Conservation (phyloP, 2,888 invertebrate species). For the Oxyscelio sp. region DNA sequence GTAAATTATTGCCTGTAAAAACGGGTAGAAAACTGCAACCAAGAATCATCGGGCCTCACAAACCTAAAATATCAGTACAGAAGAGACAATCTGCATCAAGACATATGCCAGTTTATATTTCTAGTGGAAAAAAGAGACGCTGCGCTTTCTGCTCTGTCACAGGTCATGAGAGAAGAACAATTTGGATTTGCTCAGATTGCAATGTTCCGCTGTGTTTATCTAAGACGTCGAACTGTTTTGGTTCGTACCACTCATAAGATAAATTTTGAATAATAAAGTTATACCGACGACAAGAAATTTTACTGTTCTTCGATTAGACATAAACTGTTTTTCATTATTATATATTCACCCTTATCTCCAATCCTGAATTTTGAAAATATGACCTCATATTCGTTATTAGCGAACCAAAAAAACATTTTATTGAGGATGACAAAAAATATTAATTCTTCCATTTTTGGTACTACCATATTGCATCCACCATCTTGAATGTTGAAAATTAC, state of each 20-base stretch:
- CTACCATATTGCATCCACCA: no score
- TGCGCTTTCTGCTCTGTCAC: slow-evolving; percentile 14
- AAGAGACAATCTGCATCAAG: slow-evolving; percentile 10
- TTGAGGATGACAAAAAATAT: no score
- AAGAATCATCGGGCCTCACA: slow-evolving; percentile 1
- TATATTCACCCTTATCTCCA: no score
- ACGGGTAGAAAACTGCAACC: slow-evolving; percentile 31
- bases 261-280: neutral
- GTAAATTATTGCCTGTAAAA: slow-evolving; percentile 33
- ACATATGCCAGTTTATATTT: neutral
- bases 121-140: slow-evolving; percentile 21
- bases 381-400: no score
- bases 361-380: no score
- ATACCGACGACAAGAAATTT: no score
- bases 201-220: slow-evolving; percentile 29
- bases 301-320: no score
- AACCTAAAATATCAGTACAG: slow-evolving; percentile 14
- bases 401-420: no score
- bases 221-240: no score
- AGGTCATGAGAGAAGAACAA: slow-evolving; percentile 5
- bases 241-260: neutral
- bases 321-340: no score
- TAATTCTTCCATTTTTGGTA: no score
- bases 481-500: no score
- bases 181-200: slow-evolving; percentile 29